A percentile compares a stretch with the other conserved stretches of the same genome.
Evolutionary conservation across 2,113 vertebrate species (phyloP).

Genomic region (Malurus melanocephalus): DNA sequence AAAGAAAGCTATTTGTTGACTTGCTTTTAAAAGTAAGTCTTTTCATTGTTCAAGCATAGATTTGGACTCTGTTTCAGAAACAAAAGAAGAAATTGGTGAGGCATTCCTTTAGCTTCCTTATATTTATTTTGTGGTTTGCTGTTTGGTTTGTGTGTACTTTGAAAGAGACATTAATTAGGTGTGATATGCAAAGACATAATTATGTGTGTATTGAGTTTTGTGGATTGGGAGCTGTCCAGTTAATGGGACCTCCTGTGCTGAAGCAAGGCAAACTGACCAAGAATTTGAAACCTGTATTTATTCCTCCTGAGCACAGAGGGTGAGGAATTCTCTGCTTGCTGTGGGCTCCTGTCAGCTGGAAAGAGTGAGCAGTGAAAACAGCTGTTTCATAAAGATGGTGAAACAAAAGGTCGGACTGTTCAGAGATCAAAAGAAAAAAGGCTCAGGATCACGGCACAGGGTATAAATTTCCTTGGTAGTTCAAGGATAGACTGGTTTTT

Average conservation of each 20-base stretch:
- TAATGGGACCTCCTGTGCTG: background rate
- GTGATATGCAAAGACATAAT: background rate
- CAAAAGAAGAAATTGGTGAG: background rate
- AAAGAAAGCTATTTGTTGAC: constrained; percentile 51
- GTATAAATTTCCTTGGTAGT: background rate
- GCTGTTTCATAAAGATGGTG: background rate
- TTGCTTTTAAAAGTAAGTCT: constrained; percentile 44
- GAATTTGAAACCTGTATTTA: background rate
- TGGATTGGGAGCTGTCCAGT: background rate
- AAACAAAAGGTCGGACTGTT: background rate
- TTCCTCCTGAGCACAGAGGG: background rate
- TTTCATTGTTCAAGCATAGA: constrained; percentile 18
- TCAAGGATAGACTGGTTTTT: background rate
- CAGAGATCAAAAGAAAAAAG: background rate
- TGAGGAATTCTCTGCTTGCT: background rate
- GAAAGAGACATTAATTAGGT: background rate
- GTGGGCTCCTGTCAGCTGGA: background rate
- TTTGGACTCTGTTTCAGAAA: background rate
- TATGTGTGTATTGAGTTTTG: background rate
- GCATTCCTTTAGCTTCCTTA: background rate
- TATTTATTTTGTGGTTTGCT: background rate
- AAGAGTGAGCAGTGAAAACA: background rate
- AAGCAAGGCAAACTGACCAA: background rate
- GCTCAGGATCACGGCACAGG: background rate
- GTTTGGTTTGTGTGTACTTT: background rate